Conservation (phyloP, 2,113 vertebrate genomes). For the Delphinus delphis region DNA sequence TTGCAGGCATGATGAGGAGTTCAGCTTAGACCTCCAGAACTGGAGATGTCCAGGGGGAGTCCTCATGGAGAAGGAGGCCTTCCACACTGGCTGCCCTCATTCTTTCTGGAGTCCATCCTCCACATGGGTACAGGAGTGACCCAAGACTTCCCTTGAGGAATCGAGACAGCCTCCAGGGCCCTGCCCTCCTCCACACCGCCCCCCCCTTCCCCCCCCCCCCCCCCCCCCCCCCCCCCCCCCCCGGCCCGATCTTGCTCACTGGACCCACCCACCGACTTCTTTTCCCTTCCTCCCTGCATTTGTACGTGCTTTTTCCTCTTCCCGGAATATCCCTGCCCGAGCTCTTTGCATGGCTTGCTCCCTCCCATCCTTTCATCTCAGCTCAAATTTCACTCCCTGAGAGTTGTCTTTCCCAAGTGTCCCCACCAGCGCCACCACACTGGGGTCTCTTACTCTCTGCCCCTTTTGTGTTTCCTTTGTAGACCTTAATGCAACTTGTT, state of each 20-base stretch:
- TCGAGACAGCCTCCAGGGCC: background rate
- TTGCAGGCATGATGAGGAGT: background rate
- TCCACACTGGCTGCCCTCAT: background rate
- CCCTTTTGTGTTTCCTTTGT: background rate
- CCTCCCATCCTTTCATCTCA: background rate
- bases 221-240: too few relatives aligned
- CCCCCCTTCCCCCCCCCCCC: fast-evolving
- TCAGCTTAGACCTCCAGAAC: background rate
- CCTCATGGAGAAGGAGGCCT: background rate
- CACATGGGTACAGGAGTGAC: background rate
- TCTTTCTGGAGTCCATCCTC: background rate
- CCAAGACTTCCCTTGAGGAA: background rate
- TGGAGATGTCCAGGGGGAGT: background rate
- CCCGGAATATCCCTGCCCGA: background rate
- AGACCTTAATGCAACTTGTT: background rate
- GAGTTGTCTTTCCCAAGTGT: background rate
- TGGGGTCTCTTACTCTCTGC: background rate
- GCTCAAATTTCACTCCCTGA: background rate
- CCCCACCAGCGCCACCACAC: background rate
- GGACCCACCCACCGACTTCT: background rate
- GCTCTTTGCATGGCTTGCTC: background rate
- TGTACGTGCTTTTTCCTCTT: background rate
- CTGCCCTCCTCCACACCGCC: background rate
- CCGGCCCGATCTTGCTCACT: background rate
- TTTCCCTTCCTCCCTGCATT: background rate